Conservation (phyloP, 2,888 invertebrate genomes). For the Heteromyza rotundicornis region DNA sequence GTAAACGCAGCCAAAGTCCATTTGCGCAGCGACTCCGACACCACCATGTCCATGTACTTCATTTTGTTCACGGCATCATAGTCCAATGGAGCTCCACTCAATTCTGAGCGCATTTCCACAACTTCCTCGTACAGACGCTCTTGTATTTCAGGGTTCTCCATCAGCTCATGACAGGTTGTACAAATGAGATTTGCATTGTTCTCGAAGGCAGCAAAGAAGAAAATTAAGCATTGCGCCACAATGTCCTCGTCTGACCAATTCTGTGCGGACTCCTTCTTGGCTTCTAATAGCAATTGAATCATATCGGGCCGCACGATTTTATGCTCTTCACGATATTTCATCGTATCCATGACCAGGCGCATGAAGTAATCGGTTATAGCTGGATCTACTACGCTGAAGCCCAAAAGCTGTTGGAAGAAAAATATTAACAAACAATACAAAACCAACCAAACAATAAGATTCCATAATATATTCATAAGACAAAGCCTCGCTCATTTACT, state of each 20-base stretch:
- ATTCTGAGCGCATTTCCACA: slow-evolving; percentile 57
- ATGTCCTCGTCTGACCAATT: slow-evolving; percentile 57
- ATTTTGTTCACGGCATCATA: slow-evolving; percentile 66
- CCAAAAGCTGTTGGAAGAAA: not conserved
- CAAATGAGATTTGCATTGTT: slow-evolving; percentile 60
- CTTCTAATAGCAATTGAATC: slow-evolving; percentile 67
- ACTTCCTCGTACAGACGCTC: slow-evolving; percentile 65
- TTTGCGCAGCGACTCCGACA: slow-evolving; percentile 65
- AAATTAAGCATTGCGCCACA: slow-evolving; percentile 66
- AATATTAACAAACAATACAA: not conserved
- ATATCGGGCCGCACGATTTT: slow-evolving; percentile 64
- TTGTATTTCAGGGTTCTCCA: slow-evolving; percentile 66
- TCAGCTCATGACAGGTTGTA: slow-evolving; percentile 66
- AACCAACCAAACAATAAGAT: not conserved
- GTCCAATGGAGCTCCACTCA: slow-evolving; percentile 61
- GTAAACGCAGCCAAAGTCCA: too few species aligned
- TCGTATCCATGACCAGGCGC: slow-evolving; percentile 58
- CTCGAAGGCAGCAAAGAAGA: slow-evolving; percentile 67
- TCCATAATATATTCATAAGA: not conserved
- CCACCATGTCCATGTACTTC: slow-evolving; percentile 70
- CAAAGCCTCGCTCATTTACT: slow-evolving; percentile 30
- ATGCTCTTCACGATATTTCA: slow-evolving; percentile 58
- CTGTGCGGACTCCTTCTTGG: slow-evolving; percentile 50
- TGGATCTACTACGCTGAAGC: slow-evolving; percentile 37
- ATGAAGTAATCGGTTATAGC: slow-evolving; percentile 55